A percentile compares a stretch with the other conserved stretches of the same genome.
These are phyloP conservation scores for Troides oblongomaculatus DNA, from an alignment of 2,888 invertebrate genomes.

Conservation along the genomic window DNA sequence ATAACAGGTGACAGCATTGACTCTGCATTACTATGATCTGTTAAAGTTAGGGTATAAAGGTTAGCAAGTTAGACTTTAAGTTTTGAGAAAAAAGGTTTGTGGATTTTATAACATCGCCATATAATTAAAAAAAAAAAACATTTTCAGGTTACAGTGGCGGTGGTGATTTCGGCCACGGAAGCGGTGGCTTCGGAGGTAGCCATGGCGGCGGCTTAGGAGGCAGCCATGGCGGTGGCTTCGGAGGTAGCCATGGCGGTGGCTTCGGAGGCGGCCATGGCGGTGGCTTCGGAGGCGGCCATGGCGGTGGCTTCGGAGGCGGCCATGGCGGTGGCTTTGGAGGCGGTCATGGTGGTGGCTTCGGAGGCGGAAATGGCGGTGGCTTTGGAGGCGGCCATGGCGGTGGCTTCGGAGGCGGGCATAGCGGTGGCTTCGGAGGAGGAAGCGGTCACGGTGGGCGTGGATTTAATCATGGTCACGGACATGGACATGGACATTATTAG, in stretches of 20 bases:
- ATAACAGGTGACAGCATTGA: no score
- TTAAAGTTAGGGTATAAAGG: no score
- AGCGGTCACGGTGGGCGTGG: conserved; percentile 19
- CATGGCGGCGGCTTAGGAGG: conserved; percentile 29
- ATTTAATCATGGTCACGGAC: conserved; percentile 28
- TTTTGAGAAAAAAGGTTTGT: no score
- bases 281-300: conserved; percentile 28
- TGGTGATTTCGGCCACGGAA: neutral
- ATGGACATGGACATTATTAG: conserved; percentile 18
- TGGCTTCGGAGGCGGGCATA: conserved; percentile 29
- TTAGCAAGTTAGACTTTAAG: no score
- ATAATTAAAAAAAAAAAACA: neutral
- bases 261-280: conserved; percentile 25
- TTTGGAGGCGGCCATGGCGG: conserved; percentile 24
- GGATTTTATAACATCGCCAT: no score
- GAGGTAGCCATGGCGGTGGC: neutral
- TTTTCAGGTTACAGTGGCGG: conserved; percentile 14
- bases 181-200: conserved; percentile 4
- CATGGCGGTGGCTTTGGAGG: conserved; percentile 20
- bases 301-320: conserved; percentile 28
- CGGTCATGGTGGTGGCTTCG: conserved; percentile 19
- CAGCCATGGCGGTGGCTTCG: conserved; percentile 8
- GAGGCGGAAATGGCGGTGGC: conserved; percentile 28
- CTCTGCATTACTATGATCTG: no score
- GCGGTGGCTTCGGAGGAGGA: conserved; percentile 30